phyloP scores from a whole-genome alignment of 2,113 vertebrate genomes.

The Alethe diademata region DNA sequence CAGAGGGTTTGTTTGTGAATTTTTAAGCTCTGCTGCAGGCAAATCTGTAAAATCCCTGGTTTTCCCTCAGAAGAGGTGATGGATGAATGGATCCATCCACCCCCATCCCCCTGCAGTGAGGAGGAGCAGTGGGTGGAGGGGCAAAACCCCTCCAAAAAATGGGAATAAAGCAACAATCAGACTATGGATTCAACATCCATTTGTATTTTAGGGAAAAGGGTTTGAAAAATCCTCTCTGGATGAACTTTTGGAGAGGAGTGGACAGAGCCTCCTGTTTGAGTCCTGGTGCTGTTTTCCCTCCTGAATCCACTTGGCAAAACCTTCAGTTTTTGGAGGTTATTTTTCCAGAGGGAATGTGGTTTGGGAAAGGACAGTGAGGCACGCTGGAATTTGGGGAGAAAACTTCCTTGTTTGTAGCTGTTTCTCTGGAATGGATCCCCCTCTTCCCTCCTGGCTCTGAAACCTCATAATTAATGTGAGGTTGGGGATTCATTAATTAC shows the following conservation, averaged over 20 bases:
- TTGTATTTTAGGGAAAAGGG: not conserved
- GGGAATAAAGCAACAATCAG: not conserved
- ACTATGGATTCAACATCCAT: not conserved
- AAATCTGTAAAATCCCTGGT: not conserved
- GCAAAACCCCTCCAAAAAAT: not conserved
- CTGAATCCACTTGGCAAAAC: not conserved
- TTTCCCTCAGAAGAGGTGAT: not conserved
- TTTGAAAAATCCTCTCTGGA: not conserved
- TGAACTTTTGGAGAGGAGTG: not conserved
- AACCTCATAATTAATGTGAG: not conserved
- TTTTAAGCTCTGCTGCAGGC: not conserved
- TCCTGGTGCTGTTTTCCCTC: not conserved
- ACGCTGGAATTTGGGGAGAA: not conserved
- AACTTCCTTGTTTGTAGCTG: not conserved
- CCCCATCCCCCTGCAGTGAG: not conserved
- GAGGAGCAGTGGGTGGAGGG: too few species aligned
- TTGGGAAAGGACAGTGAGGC: accelerated
- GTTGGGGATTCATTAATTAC: slow-evolving; percentile 3
- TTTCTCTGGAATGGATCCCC: not conserved
- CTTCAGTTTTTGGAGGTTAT: not conserved
- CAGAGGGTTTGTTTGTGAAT: not conserved
- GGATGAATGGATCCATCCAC: not conserved
- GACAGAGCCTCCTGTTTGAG: accelerated
- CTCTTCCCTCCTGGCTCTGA: not conserved
- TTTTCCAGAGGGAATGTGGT: not conserved